Evolutionary conservation across 2,113 vertebrate species (phyloP), one percentile per base, ranked within the genome.

Genomic region (Sula dactylatra): DNA sequence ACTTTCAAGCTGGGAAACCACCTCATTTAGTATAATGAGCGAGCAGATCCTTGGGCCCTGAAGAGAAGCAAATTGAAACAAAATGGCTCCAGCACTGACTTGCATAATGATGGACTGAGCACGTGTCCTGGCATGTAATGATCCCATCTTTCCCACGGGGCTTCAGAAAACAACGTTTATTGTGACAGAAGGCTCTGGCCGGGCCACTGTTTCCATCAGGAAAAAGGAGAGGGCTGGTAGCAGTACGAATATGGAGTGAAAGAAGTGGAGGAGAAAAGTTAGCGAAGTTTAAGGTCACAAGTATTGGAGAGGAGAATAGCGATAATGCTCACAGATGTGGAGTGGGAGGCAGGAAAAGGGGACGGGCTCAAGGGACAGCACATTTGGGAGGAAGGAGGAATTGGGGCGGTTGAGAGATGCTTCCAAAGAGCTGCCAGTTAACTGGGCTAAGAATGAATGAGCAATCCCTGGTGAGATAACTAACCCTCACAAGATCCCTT

Each of bases 1-100:
- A 88, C 96, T 97, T 97, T 97, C 95, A 97, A 95, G 95, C 95
- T 96, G 97, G 96, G 93, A 97, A 97, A 95, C 92, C 77, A 96
- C 97, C 92, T 94, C 95, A 95, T 97, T 97, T 97, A 96, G 81
- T 95, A 92, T 94, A 97, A 97, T 93, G 95, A 97, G 93, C 50
- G 92, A 97, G 93, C 91, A 97, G 90, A 97, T 97, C 93, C 95
- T 96, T 94, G 74, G 94, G 94, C 93, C 90, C 94, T 93, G 86
- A 95, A 96, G 95, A 97, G 92, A 88, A 95, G 92, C 82, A 95
- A 97, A 97, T 96, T 95, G 96, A 94, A 97, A 95, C 88, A 97
- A 96, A 97, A 96, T 96, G 93, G 97, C 91, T 94, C 67, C 90
- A 38, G 77, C 38, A 54, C 58, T 94, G 93, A 92, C 95, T 92